These are phyloP conservation scores for Ascidia mentula DNA, from an alignment of 23 tunicate species.

Conservation along the genomic window DNA sequence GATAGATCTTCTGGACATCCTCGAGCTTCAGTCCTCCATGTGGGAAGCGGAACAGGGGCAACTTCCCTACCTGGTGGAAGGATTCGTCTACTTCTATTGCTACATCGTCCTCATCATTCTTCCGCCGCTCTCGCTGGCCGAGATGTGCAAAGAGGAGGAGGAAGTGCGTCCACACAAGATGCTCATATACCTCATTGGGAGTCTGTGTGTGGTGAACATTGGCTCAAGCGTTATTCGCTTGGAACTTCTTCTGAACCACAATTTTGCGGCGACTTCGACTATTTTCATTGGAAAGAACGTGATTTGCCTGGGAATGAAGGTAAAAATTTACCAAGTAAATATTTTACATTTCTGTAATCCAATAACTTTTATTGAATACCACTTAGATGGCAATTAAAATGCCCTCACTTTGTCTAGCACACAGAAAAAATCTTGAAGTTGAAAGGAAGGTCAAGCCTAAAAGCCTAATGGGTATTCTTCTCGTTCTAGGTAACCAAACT, in stretches of 20 bases:
- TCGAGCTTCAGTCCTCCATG: constrained; percentile 74
- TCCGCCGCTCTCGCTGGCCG: constrained; percentile 77
- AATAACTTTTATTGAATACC: not conserved
- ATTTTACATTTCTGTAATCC: not conserved
- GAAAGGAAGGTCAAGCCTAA: not conserved
- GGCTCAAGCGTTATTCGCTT: constrained; percentile 50
- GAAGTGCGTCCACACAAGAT: constrained; percentile 60
- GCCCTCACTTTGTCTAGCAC: no score
- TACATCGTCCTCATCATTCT: constrained; percentile 61
- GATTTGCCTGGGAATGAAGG: constrained; percentile 75
- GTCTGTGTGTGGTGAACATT: constrained; percentile 59
- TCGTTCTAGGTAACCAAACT: constrained; percentile 38
- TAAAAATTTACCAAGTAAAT: constrained; percentile 3
- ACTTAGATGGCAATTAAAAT: not conserved
- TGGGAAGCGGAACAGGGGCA: constrained; percentile 62
- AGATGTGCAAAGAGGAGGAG: constrained; percentile 63
- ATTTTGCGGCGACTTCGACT: constrained; percentile 38
- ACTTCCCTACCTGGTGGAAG: constrained; percentile 48
- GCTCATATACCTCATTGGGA: constrained; percentile 59
- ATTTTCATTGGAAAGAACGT: constrained; percentile 75
- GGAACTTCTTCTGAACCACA: constrained; percentile 40
- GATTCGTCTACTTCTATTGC: constrained; percentile 65
- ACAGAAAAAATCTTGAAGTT: no score
- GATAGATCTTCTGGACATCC: constrained; percentile 70
- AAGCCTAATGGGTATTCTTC: not conserved